Evolutionary conservation across 2,888 invertebrate genomes (phyloP).

Genomic region (Spisula solida): DNA sequence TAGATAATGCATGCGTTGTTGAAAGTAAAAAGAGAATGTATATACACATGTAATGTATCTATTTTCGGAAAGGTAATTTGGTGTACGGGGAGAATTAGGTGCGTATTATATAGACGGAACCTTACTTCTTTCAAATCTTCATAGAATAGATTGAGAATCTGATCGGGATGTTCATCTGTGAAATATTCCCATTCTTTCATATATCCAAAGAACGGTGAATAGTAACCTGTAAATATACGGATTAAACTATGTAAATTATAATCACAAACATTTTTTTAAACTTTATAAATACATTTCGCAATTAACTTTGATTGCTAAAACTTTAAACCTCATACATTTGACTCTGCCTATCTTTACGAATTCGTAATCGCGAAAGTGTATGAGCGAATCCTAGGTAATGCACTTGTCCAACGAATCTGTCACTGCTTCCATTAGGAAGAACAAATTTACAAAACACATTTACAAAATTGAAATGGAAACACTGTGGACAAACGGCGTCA

Average conservation of each 20-base stretch:
- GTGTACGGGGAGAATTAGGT: neutral
- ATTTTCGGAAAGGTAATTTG: neutral
- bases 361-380: neutral
- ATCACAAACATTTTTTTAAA: too few relatives aligned
- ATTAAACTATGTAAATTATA: neutral
- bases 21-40: neutral
- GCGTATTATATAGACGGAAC: too few relatives aligned
- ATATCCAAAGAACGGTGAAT: slow-evolving; percentile 55
- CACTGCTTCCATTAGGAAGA: too few relatives aligned
- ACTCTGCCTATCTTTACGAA: neutral
- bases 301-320: too few relatives aligned
- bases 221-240: slow-evolving; percentile 37
- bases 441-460: neutral
- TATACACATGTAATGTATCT: neutral
- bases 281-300: too few relatives aligned
- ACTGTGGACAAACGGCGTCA: too few relatives aligned
- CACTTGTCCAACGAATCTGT: neutral
- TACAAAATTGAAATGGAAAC: too few relatives aligned
- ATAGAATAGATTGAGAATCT: slow-evolving; percentile 54
- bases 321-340: neutral
- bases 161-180: slow-evolving; percentile 50
- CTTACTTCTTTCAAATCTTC: slow-evolving; percentile 63
- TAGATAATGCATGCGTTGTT: neutral
- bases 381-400: neutral
- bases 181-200: slow-evolving; percentile 59